These are phyloP conservation scores for Drosophila fulvimacula DNA, from an alignment of 2,888 invertebrate genomes.

Conservation along the genomic window DNA sequence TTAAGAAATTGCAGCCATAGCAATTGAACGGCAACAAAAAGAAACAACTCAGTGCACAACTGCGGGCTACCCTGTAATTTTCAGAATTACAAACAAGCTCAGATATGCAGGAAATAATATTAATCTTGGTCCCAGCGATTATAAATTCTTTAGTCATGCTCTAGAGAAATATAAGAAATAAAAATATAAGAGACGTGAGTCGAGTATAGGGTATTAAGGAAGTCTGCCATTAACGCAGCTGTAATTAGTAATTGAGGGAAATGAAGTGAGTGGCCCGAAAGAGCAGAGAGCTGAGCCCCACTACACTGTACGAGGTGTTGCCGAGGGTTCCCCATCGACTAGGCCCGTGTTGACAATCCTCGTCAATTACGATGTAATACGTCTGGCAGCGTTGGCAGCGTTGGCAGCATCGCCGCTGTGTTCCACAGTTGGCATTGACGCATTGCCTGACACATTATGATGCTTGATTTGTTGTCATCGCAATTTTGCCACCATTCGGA, in stretches of 20 bases:
- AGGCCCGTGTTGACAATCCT: slow-evolving; percentile 79
- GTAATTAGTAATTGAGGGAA: slow-evolving; percentile 69
- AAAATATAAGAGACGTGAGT: background rate
- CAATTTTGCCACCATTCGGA: slow-evolving; percentile 76
- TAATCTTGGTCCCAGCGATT: background rate
- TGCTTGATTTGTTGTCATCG: slow-evolving; percentile 79
- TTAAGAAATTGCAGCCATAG: slow-evolving; percentile 55
- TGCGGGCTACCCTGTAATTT: background rate
- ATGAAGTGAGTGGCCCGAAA: slow-evolving; percentile 53
- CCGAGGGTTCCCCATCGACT: slow-evolving; percentile 19
- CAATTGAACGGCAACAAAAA: slow-evolving; percentile 34
- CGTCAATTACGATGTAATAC: slow-evolving; percentile 83
- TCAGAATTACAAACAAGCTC: background rate
- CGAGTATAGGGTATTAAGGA: background rate
- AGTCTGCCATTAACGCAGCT: slow-evolving; percentile 41
- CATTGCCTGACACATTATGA: slow-evolving; percentile 81
- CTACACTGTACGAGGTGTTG: background rate
- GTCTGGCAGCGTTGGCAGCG: slow-evolving; percentile 37
- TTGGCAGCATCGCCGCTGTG: slow-evolving; percentile 11
- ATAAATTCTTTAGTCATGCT: too few relatives aligned
- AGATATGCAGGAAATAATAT: too few relatives aligned
- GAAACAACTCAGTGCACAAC: background rate
- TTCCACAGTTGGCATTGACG: slow-evolving; percentile 71
- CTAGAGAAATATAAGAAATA: too few relatives aligned
- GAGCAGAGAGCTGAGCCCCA: background rate